phyloP scores from a whole-genome alignment of 2,888 invertebrate species.

The Halocaridina rubra region DNA sequence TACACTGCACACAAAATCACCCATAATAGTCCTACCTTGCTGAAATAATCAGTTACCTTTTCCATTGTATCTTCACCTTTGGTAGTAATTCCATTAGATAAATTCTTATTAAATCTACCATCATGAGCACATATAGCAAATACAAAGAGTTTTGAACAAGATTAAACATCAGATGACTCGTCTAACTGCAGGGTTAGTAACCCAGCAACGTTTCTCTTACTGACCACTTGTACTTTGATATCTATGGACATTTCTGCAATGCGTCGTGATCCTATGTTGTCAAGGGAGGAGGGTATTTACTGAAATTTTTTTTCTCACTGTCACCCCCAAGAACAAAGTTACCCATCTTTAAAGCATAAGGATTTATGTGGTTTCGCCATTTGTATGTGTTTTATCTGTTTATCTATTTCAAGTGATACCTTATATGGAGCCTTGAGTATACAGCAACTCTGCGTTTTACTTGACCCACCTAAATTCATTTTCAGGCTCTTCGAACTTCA shows the following conservation, averaged over 20 bases:
- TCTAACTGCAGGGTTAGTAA: background rate
- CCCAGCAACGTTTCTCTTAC: background rate
- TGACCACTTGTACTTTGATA: background rate
- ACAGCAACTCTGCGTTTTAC: background rate
- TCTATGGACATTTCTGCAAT: background rate
- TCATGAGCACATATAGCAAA: background rate
- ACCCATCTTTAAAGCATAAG: too few relatives aligned
- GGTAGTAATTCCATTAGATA: too few relatives aligned
- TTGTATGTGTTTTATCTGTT: background rate
- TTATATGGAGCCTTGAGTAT: too few relatives aligned
- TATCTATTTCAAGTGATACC: background rate
- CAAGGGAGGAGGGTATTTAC: background rate
- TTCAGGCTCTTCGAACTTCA: background rate
- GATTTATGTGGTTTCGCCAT: background rate
- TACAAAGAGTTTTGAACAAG: background rate
- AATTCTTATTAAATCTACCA: background rate
- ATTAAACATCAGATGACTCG: background rate
- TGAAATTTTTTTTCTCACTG: background rate
- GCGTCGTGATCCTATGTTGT: background rate
- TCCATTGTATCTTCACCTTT: conserved; percentile 19
- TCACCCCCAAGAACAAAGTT: background rate
- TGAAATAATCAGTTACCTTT: background rate
- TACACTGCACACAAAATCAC: conserved; percentile 20
- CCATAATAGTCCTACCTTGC: conserved; percentile 5
- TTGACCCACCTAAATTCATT: background rate